Conservation (phyloP, 2,797 vertebrate species). For the Parambassis ranga region DNA sequence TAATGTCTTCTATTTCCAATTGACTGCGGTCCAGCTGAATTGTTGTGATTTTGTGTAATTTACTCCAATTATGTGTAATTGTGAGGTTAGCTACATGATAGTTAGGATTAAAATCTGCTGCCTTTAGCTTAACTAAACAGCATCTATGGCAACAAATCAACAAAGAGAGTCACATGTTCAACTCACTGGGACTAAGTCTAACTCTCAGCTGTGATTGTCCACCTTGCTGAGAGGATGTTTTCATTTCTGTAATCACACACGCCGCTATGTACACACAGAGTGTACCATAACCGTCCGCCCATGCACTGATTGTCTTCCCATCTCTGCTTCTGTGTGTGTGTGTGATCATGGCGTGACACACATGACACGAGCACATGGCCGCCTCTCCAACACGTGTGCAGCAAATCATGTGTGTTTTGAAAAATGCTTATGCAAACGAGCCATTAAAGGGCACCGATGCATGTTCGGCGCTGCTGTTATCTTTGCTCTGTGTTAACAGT, state of each 20-base stretch:
- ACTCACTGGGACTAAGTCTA: background rate
- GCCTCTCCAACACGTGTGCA: slow-evolving; percentile 12
- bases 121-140: background rate
- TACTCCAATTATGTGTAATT: slow-evolving; percentile 53
- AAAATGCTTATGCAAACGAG: slow-evolving; percentile 29
- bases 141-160: slow-evolving; percentile 40
- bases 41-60: slow-evolving; percentile 49
- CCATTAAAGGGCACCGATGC: slow-evolving; percentile 29
- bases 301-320: slow-evolving; percentile 5
- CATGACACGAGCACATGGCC: background rate
- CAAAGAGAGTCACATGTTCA: slow-evolving; percentile 11
- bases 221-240: background rate
- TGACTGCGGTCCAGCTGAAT: slow-evolving; percentile 20
- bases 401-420: slow-evolving; percentile 26
- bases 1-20: slow-evolving; percentile 1
- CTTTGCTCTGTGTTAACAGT: slow-evolving; percentile 10
- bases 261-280: slow-evolving; percentile 3
- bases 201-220: slow-evolving; percentile 7
- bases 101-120: slow-evolving; percentile 8
- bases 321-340: background rate
- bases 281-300: background rate
- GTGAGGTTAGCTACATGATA: slow-evolving; percentile 9
- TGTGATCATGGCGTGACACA: slow-evolving; percentile 20
- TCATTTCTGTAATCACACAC: slow-evolving; percentile 12
- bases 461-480: slow-evolving; percentile 13